Base-by-base conservation (phyloP, 2,113 vertebrate species). In the Noctilio leporinus region DNA sequence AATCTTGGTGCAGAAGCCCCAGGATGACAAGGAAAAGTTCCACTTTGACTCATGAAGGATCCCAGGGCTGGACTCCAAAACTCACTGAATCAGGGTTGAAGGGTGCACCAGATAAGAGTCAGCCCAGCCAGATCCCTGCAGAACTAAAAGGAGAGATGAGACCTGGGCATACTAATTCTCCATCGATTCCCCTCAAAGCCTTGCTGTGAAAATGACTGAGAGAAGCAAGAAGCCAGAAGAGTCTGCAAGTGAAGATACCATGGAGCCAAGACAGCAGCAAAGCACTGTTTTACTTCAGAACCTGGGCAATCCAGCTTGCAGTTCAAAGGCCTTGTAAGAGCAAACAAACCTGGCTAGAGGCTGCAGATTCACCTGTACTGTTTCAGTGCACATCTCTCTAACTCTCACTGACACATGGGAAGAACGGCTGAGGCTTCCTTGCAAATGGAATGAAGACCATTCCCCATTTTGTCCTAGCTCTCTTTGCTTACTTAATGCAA, bases 301-400 rank as follows among this genome's bases (percentile, higher is more conserved):
- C 76, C 92, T 76, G n/a, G 67, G 82, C 47, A 76, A 73, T 30
- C 77, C 73, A 70, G 73, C 12, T 76, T 85, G 38, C 43, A 95
- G 84, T 95, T 97, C 92, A 97, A 97, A 97, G 92, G 67, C 81
- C 77, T 93, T 75, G 57, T 55, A 14, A 96, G 92, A 91, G 87
- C 92, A 49, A 55, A 55, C 45, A 72, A 69, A 73, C 40, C 62
- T 73, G 55, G 72, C 59, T 30, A 1, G 55, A 90, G 33, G n/a
- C 93, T 82, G 67, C 51, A 70, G 64, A 12, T 47, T 91, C 22
- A 78, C 92, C 92, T 96, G 96, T 59, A 90, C 81, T 72, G 77
- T 72, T 80, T 96, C 96, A 93, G 7, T 3, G 28, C 38, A 1
- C 2, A 2, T 49, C 81, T 69, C 17, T 59, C 65, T 95, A 94